These are phyloP conservation scores for Neodiprion virginianus DNA, from an alignment of 1,140 invertebrate species.

Conservation along the genomic window DNA sequence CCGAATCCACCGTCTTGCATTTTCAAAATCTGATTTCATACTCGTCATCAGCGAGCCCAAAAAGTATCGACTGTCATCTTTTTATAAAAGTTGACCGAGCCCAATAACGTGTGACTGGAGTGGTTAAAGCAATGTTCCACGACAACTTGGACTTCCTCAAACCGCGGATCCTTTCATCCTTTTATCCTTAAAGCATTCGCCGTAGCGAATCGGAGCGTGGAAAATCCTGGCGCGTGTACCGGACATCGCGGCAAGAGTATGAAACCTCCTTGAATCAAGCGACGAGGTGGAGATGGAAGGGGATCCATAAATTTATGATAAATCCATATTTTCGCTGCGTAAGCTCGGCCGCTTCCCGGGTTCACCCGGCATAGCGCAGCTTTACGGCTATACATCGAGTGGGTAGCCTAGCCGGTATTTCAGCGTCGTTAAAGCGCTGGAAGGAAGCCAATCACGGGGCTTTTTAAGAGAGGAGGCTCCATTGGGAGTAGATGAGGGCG, in stretches of 20 bases:
- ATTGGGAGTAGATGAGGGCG: background rate
- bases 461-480: background rate
- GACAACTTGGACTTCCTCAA: too few species aligned
- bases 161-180: too few species aligned
- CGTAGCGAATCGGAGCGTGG: too few species aligned
- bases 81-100: too few species aligned
- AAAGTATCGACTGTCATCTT: too few species aligned
- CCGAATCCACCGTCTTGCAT: too few species aligned
- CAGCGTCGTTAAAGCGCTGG: background rate
- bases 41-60: too few species aligned
- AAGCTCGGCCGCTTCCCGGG: background rate
- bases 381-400: too few species aligned
- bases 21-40: too few species aligned
- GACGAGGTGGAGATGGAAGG: background rate
- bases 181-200: too few species aligned
- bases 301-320: slow-evolving; percentile 13
- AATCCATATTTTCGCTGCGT: slow-evolving; percentile 6
- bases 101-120: too few species aligned
- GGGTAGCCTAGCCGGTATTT: background rate
- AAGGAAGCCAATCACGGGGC: slow-evolving; percentile 10
- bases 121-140: too few species aligned
- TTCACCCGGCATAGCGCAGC: background rate
- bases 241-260: background rate
- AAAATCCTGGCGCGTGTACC: background rate
- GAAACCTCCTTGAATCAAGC: slow-evolving; percentile 13